Conservation (phyloP, 2,113 vertebrate genomes). For the Boulengeromyrus knoepffleri region DNA sequence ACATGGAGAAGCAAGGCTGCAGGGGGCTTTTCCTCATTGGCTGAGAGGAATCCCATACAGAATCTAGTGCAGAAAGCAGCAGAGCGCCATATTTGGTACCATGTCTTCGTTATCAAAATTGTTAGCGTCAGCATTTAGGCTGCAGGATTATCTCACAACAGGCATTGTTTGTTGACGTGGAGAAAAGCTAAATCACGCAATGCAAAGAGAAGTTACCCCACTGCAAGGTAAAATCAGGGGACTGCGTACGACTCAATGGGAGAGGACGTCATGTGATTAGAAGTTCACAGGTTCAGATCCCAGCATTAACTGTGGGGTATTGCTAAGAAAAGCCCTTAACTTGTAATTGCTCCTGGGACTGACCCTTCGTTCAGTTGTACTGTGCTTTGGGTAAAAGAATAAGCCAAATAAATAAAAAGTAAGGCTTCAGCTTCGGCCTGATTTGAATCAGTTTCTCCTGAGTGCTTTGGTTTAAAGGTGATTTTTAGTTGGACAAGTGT, state of each 20-base stretch:
- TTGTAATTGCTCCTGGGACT: neutral
- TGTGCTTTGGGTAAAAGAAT: neutral
- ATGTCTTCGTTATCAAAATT: neutral
- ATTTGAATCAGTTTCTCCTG: neutral
- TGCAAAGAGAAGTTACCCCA: neutral
- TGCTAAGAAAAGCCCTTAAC: neutral
- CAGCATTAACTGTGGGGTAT: neutral
- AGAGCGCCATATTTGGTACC: neutral
- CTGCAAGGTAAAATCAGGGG: neutral
- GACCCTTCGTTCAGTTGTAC: neutral
- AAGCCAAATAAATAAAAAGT: neutral
- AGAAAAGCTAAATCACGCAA: neutral
- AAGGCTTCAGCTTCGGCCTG: neutral
- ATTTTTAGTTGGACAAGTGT: neutral
- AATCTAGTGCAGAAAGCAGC: neutral
- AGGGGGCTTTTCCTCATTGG: neutral
- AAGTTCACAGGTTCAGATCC: neutral
- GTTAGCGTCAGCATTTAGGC: neutral
- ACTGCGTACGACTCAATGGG: neutral
- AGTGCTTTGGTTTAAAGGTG: neutral
- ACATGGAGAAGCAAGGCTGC: neutral
- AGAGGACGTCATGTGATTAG: neutral
- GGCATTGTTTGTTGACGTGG: neutral
- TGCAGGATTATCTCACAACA: neutral
- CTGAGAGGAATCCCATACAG: neutral